Percentiles rank a stretch among this genome's conserved stretches.
These are phyloP conservation scores for Petrolisthes cinctipes DNA, from an alignment of 2,888 invertebrate species.

Conservation along the genomic window DNA sequence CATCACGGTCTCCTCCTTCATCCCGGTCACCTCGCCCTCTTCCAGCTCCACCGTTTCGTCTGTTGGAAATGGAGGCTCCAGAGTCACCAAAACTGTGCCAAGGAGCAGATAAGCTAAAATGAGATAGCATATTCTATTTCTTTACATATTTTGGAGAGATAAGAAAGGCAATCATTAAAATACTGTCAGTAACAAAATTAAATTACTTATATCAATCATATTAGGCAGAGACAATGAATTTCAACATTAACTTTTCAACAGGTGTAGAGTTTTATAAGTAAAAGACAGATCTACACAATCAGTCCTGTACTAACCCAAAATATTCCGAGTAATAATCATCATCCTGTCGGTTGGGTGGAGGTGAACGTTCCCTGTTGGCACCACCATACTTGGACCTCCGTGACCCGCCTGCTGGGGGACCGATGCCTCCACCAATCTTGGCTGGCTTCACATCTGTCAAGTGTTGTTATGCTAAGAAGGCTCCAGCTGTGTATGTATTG, in stretches of 20 bases:
- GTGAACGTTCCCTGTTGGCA: conserved; percentile 10
- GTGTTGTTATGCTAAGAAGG: no score
- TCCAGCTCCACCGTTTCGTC: not conserved
- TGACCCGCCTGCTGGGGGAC: conserved; percentile 34
- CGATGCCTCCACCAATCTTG: conserved; percentile 51
- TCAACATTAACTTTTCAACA: not conserved
- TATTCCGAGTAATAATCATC: conserved; percentile 51
- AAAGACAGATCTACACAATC: not conserved
- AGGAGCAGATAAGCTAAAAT: no score
- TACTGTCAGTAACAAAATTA: no score
- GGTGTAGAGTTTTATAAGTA: not conserved
- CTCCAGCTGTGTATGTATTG: no score
- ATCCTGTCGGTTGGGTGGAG: conserved; percentile 8
- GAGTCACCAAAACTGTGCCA: no score
- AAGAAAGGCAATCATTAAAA: no score
- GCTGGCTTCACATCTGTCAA: conserved; percentile 60
- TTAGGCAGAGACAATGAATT: not conserved
- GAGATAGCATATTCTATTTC: no score
- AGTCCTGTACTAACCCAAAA: conserved; percentile 35
- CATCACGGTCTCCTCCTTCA: conserved; percentile 4
- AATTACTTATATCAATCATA: no score
- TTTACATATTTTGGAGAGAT: no score
- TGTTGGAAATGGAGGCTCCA: no score
- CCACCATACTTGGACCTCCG: conserved; percentile 21
- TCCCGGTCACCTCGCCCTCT: conserved; percentile 10